These are phyloP conservation scores for Chelmon rostratus DNA, from an alignment of 2,797 vertebrate genomes.

Conservation along the genomic window DNA sequence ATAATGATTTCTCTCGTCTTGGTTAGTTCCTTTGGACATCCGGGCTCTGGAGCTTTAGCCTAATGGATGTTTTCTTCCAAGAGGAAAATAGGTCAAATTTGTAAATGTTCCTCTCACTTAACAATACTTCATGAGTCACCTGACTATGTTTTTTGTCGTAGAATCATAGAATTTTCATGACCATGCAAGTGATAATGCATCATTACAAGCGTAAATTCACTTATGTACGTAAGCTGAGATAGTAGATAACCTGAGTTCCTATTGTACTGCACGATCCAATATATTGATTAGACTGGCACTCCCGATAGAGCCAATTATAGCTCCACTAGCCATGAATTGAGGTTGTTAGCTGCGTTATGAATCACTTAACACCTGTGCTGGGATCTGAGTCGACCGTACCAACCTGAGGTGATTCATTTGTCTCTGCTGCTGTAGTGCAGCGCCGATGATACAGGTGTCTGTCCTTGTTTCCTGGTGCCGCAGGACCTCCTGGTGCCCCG, in stretches of 20 bases:
- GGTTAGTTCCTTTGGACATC: neutral
- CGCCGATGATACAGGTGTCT: slow-evolving; percentile 46
- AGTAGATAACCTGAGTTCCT: neutral
- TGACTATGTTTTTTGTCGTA: neutral
- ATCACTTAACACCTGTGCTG: slow-evolving; percentile 44
- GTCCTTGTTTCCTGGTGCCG: slow-evolving; percentile 52
- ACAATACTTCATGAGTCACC: neutral
- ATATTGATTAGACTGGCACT: slow-evolving; percentile 60
- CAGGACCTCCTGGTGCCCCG: slow-evolving; percentile 91
- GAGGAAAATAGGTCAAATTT: neutral
- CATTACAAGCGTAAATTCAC: neutral
- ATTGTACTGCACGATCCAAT: slow-evolving; percentile 34
- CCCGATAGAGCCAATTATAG: slow-evolving; percentile 53
- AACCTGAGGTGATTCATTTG: slow-evolving; percentile 43
- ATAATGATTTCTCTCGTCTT: neutral
- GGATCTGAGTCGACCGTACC: slow-evolving; percentile 45
- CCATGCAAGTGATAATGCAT: neutral
- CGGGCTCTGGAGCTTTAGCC: neutral
- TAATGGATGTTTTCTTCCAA: neutral
- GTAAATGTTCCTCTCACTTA: neutral
- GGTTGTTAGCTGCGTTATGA: slow-evolving; percentile 56
- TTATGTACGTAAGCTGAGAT: neutral
- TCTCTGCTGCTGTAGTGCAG: slow-evolving; percentile 37
- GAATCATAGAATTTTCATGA: neutral
- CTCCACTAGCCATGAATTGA: slow-evolving; percentile 48